phyloP scores from a whole-genome alignment of 2,888 invertebrate genomes.

The Cheilosia vernalis region DNA sequence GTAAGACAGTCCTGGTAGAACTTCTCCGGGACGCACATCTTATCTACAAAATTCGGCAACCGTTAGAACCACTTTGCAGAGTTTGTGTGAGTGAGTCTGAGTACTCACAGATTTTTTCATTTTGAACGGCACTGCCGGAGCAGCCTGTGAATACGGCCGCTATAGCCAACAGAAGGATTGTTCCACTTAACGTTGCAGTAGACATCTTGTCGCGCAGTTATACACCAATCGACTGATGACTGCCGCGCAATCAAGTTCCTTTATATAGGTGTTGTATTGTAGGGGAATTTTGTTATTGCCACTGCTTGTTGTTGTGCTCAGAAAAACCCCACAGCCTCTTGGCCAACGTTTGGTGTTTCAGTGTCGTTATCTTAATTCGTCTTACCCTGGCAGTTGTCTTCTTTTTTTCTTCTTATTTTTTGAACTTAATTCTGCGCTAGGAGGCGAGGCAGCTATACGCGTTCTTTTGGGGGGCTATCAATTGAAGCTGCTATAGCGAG shows the following conservation, averaged over 20 bases:
- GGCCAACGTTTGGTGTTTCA: constrained; percentile 22
- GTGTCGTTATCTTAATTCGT: constrained; percentile 61
- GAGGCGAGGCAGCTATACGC: constrained; percentile 30
- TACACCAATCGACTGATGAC: constrained; percentile 72
- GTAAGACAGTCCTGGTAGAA: constrained; percentile 87
- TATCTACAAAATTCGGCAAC: constrained; percentile 84
- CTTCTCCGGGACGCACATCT: constrained; percentile 89
- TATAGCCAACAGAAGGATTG: constrained; percentile 50
- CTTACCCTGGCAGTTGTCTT: constrained; percentile 14
- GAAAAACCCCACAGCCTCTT: not conserved
- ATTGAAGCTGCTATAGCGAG: constrained; percentile 44
- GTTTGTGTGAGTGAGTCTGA: not conserved
- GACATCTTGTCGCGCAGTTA: constrained; percentile 66
- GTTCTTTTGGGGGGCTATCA: constrained; percentile 40
- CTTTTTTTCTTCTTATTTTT: constrained; percentile 8
- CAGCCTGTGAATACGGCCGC: constrained; percentile 41
- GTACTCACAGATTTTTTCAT: constrained; percentile 68
- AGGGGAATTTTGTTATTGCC: constrained; percentile 52
- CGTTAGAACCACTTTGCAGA: not conserved
- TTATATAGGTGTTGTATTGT: constrained; percentile 60
- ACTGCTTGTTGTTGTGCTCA: constrained; percentile 20
- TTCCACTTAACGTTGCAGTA: constrained; percentile 54
- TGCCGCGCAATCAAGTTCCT: constrained; percentile 66
- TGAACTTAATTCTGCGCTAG: constrained; percentile 22
- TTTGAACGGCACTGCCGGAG: constrained; percentile 48